Conservation (phyloP, 2,888 invertebrate species). For the Pollenia griseotomentosa region DNA sequence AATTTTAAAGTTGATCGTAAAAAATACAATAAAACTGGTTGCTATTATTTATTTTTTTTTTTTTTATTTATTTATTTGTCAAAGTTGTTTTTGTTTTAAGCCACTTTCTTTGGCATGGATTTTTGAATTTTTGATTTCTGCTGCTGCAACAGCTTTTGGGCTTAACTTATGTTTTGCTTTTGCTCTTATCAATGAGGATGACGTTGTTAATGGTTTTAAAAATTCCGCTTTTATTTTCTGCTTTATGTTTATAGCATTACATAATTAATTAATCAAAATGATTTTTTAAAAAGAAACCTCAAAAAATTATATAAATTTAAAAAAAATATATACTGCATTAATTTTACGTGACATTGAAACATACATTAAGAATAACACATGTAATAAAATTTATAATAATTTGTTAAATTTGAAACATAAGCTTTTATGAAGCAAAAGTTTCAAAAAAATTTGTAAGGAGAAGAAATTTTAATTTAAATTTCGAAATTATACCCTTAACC, state of each 20-base stretch:
- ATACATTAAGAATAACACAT: background rate
- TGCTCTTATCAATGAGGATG: constrained; percentile 14
- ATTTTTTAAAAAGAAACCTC: constrained; percentile 53
- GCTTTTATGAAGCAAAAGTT: too few relatives aligned
- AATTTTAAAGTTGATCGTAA: background rate
- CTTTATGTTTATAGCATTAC: constrained; percentile 14
- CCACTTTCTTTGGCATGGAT: constrained; percentile 60
- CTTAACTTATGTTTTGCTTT: background rate
- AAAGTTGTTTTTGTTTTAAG: constrained; percentile 39
- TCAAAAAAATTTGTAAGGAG: too few relatives aligned
- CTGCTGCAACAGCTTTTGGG: background rate
- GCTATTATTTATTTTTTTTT: background rate
- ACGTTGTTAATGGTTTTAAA: constrained; percentile 17
- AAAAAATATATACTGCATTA: background rate
- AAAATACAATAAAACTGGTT: constrained; percentile 36
- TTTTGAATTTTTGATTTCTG: constrained; percentile 17
- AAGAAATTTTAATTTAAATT: too few relatives aligned
- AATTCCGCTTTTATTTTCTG: constrained; percentile 45
- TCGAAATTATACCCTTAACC: too few relatives aligned
- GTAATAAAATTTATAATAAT: too few relatives aligned
- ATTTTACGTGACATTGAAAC: background rate
- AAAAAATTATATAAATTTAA: background rate
- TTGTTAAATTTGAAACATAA: too few relatives aligned
- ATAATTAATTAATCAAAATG: constrained; percentile 28
- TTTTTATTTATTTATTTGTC: constrained; percentile 1